phyloP scores from a whole-genome alignment of 1,140 invertebrate species.

The Rhysida immarginata region DNA sequence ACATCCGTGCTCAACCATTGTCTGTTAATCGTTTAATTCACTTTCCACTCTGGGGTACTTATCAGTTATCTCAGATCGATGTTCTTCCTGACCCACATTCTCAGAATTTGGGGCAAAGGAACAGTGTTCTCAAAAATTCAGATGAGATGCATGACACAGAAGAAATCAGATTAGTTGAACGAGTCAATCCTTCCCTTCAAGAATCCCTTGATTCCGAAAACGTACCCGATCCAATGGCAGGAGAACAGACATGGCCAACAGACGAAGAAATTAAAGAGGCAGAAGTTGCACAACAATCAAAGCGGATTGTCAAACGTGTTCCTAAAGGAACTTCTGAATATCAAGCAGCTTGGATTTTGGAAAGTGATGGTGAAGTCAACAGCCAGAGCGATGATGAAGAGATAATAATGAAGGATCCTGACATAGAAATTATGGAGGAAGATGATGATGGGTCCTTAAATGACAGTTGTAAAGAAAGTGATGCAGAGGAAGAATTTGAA shows the following conservation, averaged over 20 bases:
- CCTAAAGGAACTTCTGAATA: constrained; percentile 92
- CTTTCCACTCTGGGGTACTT: constrained; percentile 79
- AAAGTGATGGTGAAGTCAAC: constrained; percentile 38
- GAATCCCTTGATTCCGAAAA: constrained; percentile 64
- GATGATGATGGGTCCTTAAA: background rate
- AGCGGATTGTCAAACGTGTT: constrained; percentile 57
- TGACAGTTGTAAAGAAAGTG: constrained; percentile 10
- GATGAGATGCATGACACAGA: background rate
- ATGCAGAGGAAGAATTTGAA: constrained; percentile 14
- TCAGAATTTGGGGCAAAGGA: constrained; percentile 27
- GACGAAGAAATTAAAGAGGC: constrained; percentile 70
- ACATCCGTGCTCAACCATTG: constrained; percentile 58
- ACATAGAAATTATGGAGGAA: constrained; percentile 14
- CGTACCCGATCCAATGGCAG: constrained; percentile 76
- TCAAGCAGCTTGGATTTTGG: constrained; percentile 89
- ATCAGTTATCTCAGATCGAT: constrained; percentile 72
- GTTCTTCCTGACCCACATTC: constrained; percentile 54
- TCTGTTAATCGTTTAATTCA: constrained; percentile 79
- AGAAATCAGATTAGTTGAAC: constrained; percentile 26
- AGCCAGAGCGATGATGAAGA: too few species aligned
- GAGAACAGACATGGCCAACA: constrained; percentile 91
- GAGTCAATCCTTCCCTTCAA: constrained; percentile 25
- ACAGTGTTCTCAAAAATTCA: background rate
- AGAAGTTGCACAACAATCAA: too few species aligned
- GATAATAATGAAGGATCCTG: constrained; percentile 8